Percentiles rank a stretch among this genome's conserved stretches.
These are phyloP conservation scores for Xylocampa areola DNA, from an alignment of 2,888 invertebrate genomes.

Conservation along the genomic window DNA sequence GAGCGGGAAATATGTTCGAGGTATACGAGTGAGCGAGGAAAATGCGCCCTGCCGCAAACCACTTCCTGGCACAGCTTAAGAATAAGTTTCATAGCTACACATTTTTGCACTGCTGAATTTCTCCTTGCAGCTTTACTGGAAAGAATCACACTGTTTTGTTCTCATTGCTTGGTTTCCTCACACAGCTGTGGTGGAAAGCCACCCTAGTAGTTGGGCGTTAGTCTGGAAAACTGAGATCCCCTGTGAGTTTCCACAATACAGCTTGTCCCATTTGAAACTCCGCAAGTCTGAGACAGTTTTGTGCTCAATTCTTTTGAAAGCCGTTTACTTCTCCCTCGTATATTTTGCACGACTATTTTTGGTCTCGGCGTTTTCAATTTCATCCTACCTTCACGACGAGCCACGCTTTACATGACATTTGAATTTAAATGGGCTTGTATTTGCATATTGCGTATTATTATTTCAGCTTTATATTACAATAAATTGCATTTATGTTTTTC, in stretches of 20 bases:
- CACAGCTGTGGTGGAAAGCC: too few species aligned
- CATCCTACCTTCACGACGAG: conserved; percentile 26
- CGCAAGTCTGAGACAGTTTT: conserved; percentile 42
- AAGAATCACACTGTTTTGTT: too few species aligned
- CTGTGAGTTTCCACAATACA: conserved; percentile 48
- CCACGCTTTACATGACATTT: conserved; percentile 47
- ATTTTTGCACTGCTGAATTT: too few species aligned
- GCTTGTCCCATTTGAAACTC: conserved; percentile 47
- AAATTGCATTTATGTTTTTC: not conserved
- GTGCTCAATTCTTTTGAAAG: conserved; percentile 49
- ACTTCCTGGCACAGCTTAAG: too few species aligned
- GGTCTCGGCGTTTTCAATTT: conserved; percentile 52
- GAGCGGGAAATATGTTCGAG: too few species aligned
- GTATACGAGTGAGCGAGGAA: too few species aligned
- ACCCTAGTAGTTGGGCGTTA: conserved; percentile 27
- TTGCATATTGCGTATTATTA: conserved; percentile 18
- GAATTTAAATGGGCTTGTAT: conserved; percentile 34
- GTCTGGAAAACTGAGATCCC: conserved; percentile 44
- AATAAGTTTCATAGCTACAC: too few species aligned
- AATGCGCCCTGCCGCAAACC: too few species aligned
- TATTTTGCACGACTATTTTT: conserved; percentile 49
- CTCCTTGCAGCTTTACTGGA: too few species aligned
- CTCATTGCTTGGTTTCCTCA: too few species aligned
- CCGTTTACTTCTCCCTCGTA: conserved; percentile 35
- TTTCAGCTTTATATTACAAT: conserved; percentile 11